Evolutionary conservation across 2,888 invertebrate species (phyloP).

Genomic region (Ornithoptera priamus): DNA sequence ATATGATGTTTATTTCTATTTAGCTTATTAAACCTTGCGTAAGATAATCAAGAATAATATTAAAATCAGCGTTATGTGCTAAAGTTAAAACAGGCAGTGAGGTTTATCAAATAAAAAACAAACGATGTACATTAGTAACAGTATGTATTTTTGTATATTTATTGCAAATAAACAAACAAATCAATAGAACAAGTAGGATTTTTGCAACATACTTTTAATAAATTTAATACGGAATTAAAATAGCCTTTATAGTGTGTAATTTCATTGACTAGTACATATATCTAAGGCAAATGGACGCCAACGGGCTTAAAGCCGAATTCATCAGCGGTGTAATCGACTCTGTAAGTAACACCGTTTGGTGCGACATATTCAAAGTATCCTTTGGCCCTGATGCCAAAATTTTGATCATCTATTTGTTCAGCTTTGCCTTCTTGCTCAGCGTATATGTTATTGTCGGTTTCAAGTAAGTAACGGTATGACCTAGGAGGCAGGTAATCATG

Average conservation of each 20-base stretch:
- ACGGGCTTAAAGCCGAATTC: constrained; percentile 77
- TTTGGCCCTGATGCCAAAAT: constrained; percentile 50
- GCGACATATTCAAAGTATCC: constrained; percentile 84
- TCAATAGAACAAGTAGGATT: constrained; percentile 4
- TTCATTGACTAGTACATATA: constrained; percentile 13
- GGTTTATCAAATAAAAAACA: not conserved
- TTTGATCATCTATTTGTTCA: constrained; percentile 51
- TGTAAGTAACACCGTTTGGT: constrained; percentile 78
- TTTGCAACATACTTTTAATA: constrained; percentile 20
- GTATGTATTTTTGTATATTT: not conserved
- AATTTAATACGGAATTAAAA: constrained; percentile 18
- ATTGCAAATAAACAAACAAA: constrained; percentile 19
- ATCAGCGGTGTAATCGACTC: constrained; percentile 80
- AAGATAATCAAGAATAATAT: not conserved
- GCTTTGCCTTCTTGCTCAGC: constrained; percentile 62
- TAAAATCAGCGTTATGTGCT: not conserved
- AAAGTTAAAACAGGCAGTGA: not conserved
- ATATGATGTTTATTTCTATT: not conserved
- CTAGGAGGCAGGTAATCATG: constrained; percentile 47
- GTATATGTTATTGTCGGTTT: constrained; percentile 67
- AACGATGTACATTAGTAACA: not conserved
- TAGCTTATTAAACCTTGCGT: not conserved
- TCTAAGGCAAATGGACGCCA: constrained; percentile 67
- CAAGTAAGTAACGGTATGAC: constrained; percentile 66
- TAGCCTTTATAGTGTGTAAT: constrained; percentile 14